Conservation (phyloP, 2,797 vertebrate species). For the Hoplostethus mediterraneus region DNA sequence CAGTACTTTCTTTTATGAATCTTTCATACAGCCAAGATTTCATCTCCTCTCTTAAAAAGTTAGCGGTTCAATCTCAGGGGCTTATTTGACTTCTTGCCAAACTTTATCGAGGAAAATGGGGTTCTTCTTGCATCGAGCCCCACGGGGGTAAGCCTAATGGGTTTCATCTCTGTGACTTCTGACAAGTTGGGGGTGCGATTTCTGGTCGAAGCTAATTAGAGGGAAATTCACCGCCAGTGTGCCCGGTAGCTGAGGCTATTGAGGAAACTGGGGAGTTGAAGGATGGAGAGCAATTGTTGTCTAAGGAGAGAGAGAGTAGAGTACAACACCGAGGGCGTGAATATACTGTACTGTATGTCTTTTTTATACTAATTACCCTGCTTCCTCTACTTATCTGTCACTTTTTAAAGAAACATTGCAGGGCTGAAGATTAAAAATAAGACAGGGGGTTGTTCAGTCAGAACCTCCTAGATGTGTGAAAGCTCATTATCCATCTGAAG, state of each 20-base stretch:
- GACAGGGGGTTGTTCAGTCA: conserved; percentile 50
- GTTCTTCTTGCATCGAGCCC: conserved; percentile 5
- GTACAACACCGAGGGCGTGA: conserved; percentile 17
- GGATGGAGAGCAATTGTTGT: conserved; percentile 21
- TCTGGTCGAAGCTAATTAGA: conserved; percentile 59
- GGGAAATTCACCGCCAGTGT: conserved; percentile 30
- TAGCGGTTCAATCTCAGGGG: conserved; percentile 1
- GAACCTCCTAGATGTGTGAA: conserved; percentile 38
- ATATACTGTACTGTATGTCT: conserved; percentile 20
- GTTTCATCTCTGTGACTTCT: conserved; percentile 52
- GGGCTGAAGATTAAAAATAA: conserved; percentile 61
- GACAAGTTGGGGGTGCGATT: conserved; percentile 46
- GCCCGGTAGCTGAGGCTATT: conserved; percentile 31
- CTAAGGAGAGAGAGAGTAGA: conserved; percentile 17
- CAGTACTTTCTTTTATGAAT: conserved; percentile 12
- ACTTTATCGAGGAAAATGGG: conserved; percentile 42
- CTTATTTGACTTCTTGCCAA: conserved; percentile 35
- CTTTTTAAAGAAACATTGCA: conserved; percentile 41
- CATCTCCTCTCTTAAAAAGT: conserved; percentile 19
- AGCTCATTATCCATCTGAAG: conserved; percentile 54
- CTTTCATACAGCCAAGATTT: conserved; percentile 19
- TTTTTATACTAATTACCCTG: conserved; percentile 59
- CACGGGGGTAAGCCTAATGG: conserved; percentile 17
- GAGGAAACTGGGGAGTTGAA: conserved; percentile 13
- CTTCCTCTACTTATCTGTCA: conserved; percentile 55